Evolutionary conservation across 2,797 vertebrate genomes (phyloP), one percentile per base, ranked within the genome.

Genomic region (Catamblyrhynchus diadema): DNA sequence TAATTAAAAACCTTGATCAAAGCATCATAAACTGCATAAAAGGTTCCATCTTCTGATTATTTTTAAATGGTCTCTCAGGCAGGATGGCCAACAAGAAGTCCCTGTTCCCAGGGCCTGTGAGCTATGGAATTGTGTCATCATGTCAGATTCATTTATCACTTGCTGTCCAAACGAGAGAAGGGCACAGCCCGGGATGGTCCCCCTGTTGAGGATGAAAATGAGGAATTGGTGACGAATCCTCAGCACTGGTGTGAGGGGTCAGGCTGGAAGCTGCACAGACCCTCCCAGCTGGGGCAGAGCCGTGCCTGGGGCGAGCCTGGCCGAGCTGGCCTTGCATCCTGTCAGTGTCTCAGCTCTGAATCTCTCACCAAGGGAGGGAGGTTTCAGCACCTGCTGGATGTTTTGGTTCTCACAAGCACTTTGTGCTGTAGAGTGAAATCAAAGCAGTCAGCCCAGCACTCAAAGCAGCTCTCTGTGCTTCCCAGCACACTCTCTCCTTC

Each of bases 1-100:
- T 97, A 97, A 97, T 97, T 97, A 96, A 97, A 96, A 97, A 91
- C 91, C 94, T 92, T 90, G 96, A 95, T 97, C 93, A 95, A 94
- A 97, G 93, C 25, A 8, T 73, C 88, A 84, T 91, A 95, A 94
- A 90, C 33, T 42, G 70, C 91, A 92, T 95, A 70, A 96, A 97
- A 93, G 57, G 48, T 87, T 93, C 94, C 90, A 59, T 93, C 81
- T 97, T 93, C 94, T 96, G 96, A 97, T 97, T 98, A 96, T 96
- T 96, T 95, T 95, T 4, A 21, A 93, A 96, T 80, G 67, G 74
- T 86, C 53, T 96, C 60, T 35, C 65, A 78, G 88, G 87, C 86
- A 93, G 60, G 44, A 45, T 57, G 79, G 91, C 75, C 91, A 59
- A 48, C 91, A 44, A 64, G 27, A 70, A 73, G 28, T 41, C 37